Base-by-base conservation (phyloP, 2,797 vertebrate genomes). In the Petrocephalus schoutedeni region DNA sequence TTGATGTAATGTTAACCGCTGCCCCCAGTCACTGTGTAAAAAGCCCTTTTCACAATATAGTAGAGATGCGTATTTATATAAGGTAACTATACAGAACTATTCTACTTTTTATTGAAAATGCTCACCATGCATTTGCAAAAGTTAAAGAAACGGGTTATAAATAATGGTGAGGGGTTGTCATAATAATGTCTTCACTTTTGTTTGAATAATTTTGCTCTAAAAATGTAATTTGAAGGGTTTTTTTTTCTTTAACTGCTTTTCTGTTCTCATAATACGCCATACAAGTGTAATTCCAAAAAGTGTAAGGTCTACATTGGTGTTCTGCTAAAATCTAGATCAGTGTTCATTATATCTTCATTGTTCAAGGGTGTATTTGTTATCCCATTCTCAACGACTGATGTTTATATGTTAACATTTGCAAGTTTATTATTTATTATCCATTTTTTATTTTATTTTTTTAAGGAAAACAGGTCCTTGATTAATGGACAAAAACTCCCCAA, bases 191-290 rank as follows among this genome's bases (percentile, higher is more conserved):
- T 56, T 88, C 58, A 67, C n/a, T 61, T 58, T 94, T 90, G 94
- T 92, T 90, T 92, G 90, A 74, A 92, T 91, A 90, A 53, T 64
- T 86, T 61, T 85, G 54, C 92, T 91, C 92, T 93, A 92, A 92
- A 88, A 92, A 93, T 94, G 93, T 94, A 91, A 91, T 92, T 95
- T 95, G 94, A 95, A 95, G 94, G 93, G 94, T 93, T 95, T 92
- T 94, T 53, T 32, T 53, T 5, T 23, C 9, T 53, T 83, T 21
- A 84, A 51, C 53, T 14, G 45, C 14, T 57, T n/a, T 16, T 77
- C 16, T 85, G 14, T 54, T 85, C 51, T 45, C 12, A 85, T 56
- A 85, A 32, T 85, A 85, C 53, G 56, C 82, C 51, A 32, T 54
- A 21, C 23, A 28, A 57, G 53, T 53, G 10, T 85, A 85, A 56